Evolutionary conservation across 1,140 invertebrate genomes (phyloP).

Genomic region (Sycobia sp.): DNA sequence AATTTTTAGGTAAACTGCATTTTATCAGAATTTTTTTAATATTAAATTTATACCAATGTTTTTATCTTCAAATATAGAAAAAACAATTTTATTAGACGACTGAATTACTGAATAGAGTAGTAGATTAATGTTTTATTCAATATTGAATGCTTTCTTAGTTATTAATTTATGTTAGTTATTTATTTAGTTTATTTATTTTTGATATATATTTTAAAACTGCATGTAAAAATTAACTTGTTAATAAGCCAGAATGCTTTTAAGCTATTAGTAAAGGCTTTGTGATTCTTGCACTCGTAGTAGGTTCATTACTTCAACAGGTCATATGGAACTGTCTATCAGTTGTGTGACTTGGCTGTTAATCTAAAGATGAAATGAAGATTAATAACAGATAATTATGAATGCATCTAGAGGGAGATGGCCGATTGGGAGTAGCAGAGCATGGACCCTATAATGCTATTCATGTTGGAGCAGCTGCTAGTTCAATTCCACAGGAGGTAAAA

Average conservation of each 20-base stretch:
- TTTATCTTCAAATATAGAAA: too few relatives aligned
- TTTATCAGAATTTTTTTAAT: neutral
- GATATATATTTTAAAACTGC: too few relatives aligned
- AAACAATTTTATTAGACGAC: too few relatives aligned
- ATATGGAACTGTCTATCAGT: constrained; percentile 15
- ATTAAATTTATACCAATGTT: too few relatives aligned
- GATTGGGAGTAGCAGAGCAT: constrained; percentile 64
- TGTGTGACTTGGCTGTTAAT: constrained; percentile 24
- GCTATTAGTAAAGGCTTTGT: constrained; percentile 3
- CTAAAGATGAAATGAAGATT: constrained; percentile 45
- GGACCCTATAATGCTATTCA: constrained; percentile 77
- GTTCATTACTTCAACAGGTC: constrained; percentile 12
- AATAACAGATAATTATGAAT: constrained; percentile 64
- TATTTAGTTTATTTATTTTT: too few relatives aligned
- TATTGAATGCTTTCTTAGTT: too few relatives aligned
- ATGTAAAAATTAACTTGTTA: too few relatives aligned
- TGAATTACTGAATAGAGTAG: too few relatives aligned
- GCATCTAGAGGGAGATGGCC: constrained; percentile 70
- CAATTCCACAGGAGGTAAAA: constrained; percentile 65
- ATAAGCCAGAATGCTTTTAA: neutral
- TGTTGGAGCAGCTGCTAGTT: constrained; percentile 62
- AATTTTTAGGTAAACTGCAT: constrained; percentile 52
- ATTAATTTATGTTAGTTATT: too few relatives aligned
- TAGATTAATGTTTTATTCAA: too few relatives aligned
- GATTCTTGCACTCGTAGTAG: constrained; percentile 17